A percentile compares a stretch with the other conserved stretches of the same genome.
phyloP scores from a whole-genome alignment of 2,888 invertebrate genomes.

The Chouioia cunea region DNA sequence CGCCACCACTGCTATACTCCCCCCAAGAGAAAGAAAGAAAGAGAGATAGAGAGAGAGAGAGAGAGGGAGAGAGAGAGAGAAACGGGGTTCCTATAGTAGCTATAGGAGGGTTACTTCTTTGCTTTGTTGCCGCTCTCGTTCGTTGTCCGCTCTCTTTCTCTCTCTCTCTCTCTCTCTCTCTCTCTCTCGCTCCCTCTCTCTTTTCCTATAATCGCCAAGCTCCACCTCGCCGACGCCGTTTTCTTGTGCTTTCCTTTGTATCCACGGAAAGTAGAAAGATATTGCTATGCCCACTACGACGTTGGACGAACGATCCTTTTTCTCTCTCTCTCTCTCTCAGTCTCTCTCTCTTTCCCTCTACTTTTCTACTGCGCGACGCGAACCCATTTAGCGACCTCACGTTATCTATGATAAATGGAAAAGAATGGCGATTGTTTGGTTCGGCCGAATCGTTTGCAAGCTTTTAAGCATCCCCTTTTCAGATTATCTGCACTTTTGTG shows the following conservation, averaged over 20 bases:
- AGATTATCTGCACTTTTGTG: no score
- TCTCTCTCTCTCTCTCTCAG: not conserved
- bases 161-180: slow-evolving; percentile 18
- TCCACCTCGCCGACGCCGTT: slow-evolving; percentile 43
- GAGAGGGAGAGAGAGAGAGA: no score
- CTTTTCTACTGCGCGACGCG: not conserved
- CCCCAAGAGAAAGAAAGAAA: no score
- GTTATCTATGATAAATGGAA: no score
- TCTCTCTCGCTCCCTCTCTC: slow-evolving; percentile 38
- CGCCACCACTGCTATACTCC: not conserved
- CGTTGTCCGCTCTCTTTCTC: slow-evolving; percentile 21
- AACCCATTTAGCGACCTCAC: no score
- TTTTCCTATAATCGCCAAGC: slow-evolving; percentile 35
- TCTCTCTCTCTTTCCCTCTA: not conserved
- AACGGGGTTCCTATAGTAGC: no score
- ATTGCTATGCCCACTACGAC: slow-evolving; percentile 18
- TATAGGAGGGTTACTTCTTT: slow-evolving; percentile 36
- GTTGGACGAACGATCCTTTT: no score
- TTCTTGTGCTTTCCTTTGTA: slow-evolving; percentile 32
- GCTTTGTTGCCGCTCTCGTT: slow-evolving; percentile 29
- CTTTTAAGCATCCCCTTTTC: no score
- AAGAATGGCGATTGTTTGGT: no score
- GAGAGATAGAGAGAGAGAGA: no score
- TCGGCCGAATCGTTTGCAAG: no score
- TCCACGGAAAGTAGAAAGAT: slow-evolving; percentile 57